These are phyloP conservation scores for Chrysolina americana DNA, from an alignment of 2,888 invertebrate species.

Conservation along the genomic window DNA sequence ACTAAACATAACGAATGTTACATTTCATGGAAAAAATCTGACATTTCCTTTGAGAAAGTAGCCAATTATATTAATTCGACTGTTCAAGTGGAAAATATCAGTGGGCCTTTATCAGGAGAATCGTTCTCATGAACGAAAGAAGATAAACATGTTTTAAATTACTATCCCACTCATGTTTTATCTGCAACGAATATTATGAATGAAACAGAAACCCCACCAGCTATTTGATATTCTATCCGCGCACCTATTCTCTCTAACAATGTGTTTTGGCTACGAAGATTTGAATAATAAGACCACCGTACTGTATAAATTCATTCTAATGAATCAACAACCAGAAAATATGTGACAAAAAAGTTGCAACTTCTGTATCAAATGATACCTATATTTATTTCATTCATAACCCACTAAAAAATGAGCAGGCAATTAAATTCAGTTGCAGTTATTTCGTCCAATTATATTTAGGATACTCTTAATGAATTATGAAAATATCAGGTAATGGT, in stretches of 20 bases:
- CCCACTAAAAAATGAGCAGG: conserved; percentile 53
- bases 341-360: conserved; percentile 48
- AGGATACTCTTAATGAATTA: conserved; percentile 55
- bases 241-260: conserved; percentile 55
- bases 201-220: conserved; percentile 42
- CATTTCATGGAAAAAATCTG: too few relatives aligned
- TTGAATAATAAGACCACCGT: conserved; percentile 54
- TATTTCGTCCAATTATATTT: conserved; percentile 58
- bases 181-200: conserved; percentile 48
- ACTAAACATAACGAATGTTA: too few relatives aligned
- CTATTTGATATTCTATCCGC: conserved; percentile 48
- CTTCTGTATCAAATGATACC: conserved; percentile 35
- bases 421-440: conserved; percentile 58
- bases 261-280: conserved; percentile 54
- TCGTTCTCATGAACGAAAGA: conserved; percentile 37
- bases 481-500: conserved; percentile 55
- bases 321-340: conserved; percentile 49
- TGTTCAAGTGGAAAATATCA: not conserved
- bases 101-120: conserved; percentile 22
- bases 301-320: conserved; percentile 59
- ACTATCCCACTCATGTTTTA: conserved; percentile 39
- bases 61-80: too few relatives aligned
- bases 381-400: conserved; percentile 56
- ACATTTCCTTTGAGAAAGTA: too few relatives aligned
- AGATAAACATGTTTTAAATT: conserved; percentile 32